Evolutionary conservation across 1,140 invertebrate genomes (phyloP).

Genomic region (Cyrtorhinus lividipennis): DNA sequence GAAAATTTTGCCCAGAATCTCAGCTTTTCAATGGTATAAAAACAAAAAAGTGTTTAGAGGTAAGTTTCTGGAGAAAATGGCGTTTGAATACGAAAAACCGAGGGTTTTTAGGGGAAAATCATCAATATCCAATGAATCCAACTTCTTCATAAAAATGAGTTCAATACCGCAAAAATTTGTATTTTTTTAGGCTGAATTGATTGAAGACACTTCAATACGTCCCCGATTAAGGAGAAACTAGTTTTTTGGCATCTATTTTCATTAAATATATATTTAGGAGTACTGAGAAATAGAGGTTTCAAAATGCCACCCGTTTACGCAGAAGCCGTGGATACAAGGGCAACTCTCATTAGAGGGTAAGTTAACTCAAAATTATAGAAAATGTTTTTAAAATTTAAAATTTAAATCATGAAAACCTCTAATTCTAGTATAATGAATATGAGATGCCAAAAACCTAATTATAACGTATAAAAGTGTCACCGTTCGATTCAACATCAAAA

Average conservation of each 20-base stretch:
- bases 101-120: background rate
- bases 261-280: too few species aligned
- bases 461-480: background rate
- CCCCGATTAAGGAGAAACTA: too few species aligned
- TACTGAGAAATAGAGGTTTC: too few species aligned
- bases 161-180: background rate
- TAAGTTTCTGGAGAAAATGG: background rate
- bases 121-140: background rate
- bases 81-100: background rate
- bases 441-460: too few species aligned
- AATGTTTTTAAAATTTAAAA: too few species aligned
- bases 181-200: background rate
- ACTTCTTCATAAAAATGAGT: background rate
- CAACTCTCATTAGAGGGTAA: too few species aligned
- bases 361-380: too few species aligned
- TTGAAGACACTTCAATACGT: background rate
- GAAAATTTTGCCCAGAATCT: background rate
- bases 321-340: too few species aligned
- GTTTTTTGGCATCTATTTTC: too few species aligned
- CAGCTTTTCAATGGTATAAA: background rate
- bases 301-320: too few species aligned
- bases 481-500: background rate
- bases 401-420: too few species aligned
- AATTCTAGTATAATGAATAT: too few species aligned
- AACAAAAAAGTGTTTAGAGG: background rate